Conservation (phyloP, 2,888 invertebrate genomes). For the Timema cristinae region DNA sequence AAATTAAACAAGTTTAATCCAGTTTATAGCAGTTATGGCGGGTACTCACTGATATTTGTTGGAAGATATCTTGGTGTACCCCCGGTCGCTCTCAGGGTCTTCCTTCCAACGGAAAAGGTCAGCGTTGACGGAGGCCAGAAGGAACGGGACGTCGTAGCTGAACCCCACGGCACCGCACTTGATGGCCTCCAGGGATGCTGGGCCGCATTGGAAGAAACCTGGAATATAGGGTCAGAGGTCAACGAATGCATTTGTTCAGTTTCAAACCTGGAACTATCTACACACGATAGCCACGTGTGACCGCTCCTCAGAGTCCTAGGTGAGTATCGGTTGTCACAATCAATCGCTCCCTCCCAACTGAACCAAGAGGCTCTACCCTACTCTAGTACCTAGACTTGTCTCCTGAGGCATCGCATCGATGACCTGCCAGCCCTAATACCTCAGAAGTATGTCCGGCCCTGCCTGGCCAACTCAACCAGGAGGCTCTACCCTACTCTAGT, state of each 20-base stretch:
- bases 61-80: slow-evolving; percentile 32
- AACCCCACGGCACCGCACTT: slow-evolving; percentile 71
- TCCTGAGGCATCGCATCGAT: slow-evolving; percentile 84
- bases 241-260: not conserved
- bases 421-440: slow-evolving; percentile 88
- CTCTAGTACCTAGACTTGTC: too few species aligned
- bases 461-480: too few species aligned
- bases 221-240: slow-evolving; percentile 20
- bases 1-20: too few species aligned
- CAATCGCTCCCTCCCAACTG: too few species aligned
- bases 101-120: slow-evolving; percentile 76
- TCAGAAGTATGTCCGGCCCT: slow-evolving; percentile 68
- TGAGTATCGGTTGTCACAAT: too few species aligned
- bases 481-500: too few species aligned
- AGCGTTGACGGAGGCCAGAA: slow-evolving; percentile 79
- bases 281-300: not conserved
- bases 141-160: slow-evolving; percentile 70
- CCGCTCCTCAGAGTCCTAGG: not conserved
- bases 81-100: slow-evolving; percentile 49
- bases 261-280: too few species aligned
- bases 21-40: too few species aligned
- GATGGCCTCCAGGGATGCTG: slow-evolving; percentile 73
- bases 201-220: slow-evolving; percentile 72
- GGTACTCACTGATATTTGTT: slow-evolving; percentile 65
- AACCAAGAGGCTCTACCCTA: too few species aligned